Evolutionary conservation across 2,888 invertebrate species (phyloP).

Genomic region (Aspidiotus rigidus): DNA sequence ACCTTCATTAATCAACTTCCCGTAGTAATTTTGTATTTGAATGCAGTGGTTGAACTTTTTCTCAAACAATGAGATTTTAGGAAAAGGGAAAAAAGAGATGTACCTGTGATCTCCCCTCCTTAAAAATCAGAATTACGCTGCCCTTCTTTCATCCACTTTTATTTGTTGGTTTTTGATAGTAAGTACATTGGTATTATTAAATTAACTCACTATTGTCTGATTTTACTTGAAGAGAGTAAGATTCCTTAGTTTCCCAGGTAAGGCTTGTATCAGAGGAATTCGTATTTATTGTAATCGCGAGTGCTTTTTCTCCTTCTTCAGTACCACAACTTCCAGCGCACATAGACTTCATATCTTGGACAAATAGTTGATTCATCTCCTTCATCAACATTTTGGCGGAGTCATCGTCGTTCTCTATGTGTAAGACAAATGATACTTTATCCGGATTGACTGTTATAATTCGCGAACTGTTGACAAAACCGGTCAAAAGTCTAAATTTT

Average conservation of each 20-base stretch:
- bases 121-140: too few species aligned
- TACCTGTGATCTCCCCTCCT: too few species aligned
- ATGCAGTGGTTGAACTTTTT: too few species aligned
- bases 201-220: slow-evolving; percentile 46
- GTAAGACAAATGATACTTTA: slow-evolving; percentile 49
- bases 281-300: slow-evolving; percentile 46
- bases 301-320: not conserved
- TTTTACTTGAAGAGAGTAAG: slow-evolving; percentile 54
- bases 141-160: too few species aligned
- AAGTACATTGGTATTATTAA: too few species aligned
- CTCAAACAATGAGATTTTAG: too few species aligned
- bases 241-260: slow-evolving; percentile 60
- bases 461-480: too few species aligned
- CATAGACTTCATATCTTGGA: slow-evolving; percentile 51
- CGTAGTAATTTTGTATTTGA: too few species aligned
- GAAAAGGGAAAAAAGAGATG: too few species aligned
- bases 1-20: too few species aligned
- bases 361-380: slow-evolving; percentile 50
- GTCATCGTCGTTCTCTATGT: slow-evolving; percentile 39
- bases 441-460: slow-evolving; percentile 51
- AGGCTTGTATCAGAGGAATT: slow-evolving; percentile 45
- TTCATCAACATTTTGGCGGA: slow-evolving; percentile 42
- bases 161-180: too few species aligned
- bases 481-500: too few species aligned
- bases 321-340: slow-evolving; percentile 46